Base-by-base conservation (phyloP, 2,113 vertebrate genomes). In the Haliaeetus leucogaster region DNA sequence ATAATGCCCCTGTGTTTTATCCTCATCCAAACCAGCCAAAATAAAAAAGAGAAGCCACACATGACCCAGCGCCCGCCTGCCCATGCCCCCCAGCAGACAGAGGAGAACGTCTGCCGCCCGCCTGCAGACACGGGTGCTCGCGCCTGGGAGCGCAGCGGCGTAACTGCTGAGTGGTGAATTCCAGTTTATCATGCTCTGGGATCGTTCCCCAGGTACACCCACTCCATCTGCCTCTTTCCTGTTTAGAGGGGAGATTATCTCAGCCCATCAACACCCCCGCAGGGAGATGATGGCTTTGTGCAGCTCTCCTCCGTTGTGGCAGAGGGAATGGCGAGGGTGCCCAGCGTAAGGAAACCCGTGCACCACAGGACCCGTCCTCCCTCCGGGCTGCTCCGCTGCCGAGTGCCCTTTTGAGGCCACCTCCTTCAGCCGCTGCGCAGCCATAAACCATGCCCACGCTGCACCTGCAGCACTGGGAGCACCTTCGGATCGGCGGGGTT, bases 101-200 rank as follows among this genome's bases (percentile, higher is more conserved):
- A 43, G 0, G 5, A 21, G 55, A 20, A 29, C 1, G 6, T 38
- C 23, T 17, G 17, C 18, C 6, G 7, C 27, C 5, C 0, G 1
- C 70, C 56, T 23, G 7, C 30, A 40, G 87, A 38, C 48, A 20
- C 7, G 0, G 2, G 13, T 7, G 4, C 10, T 2, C 0, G 4
- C 1, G 5, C 45, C 59, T 16, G 32, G 68, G 65, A 91, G 76
- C 78, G 52, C 68, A 5, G 8, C 1, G 0, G 13, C 4, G 9
- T 43, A 52, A 91, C 40, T 83, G 65, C 62, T 21, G 53, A 52
- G 67, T 4, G 20, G 9, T 4, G 9, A 73, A 25, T 58, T 48
- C 63, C 56, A 59, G 77, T 68, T 71, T 83, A 43, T 43, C 20
- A 1, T 21, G 53, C 55, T 80, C 70, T 65, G 66, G 73, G 66